Evolutionary conservation across 2,797 vertebrate species (phyloP), one percentile per base, ranked within the genome.

Genomic region (Sebastiscus albofasciatus): DNA sequence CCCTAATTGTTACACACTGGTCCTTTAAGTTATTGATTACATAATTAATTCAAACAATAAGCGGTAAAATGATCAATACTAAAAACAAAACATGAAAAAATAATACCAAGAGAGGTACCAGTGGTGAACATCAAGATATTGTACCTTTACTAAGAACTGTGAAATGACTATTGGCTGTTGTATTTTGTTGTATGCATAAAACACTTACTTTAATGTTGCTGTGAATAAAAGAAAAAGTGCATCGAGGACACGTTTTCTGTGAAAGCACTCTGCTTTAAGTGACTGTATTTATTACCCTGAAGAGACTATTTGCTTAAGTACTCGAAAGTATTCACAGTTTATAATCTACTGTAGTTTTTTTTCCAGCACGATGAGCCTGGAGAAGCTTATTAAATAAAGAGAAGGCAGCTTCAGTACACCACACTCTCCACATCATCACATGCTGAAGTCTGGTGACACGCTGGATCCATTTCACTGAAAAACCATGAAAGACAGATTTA

Each of bases 341-440:
- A 59, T 71, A 54, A 75, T 83, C 72, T 54, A 67, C 61, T 56
- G 75, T 8, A 42, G 12, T 42, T 52, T 22, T 46, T 39, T 67
- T 52, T 52, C 42, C 56, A 72, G n/a, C 31, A 49, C 3, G 16
- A 83, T 58, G 27, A 77, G 67, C 52, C 34, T 22, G 73, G 74
- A 33, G 60, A 79, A 46, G 52, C 16, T 39, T 73, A 75, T 42
- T 66, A 65, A 72, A 67, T 72, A 58, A 83, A 82, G 59, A 66
- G 16, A 67, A 46, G 62, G 62, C 24, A 68, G 72, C 75, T 77
- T 72, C 36, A 80, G 26, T 22, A 7, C 29, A 52, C 62, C 62
- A 64, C 13, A 3, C 49, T 59, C 27, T 54, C 24, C 42, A 73
- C 65, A 81, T 72, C 66, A 72, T 34, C 42, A 77, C 67, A 72